phyloP scores from a whole-genome alignment of 2,888 invertebrate genomes.

The Trachelus stipa region DNA sequence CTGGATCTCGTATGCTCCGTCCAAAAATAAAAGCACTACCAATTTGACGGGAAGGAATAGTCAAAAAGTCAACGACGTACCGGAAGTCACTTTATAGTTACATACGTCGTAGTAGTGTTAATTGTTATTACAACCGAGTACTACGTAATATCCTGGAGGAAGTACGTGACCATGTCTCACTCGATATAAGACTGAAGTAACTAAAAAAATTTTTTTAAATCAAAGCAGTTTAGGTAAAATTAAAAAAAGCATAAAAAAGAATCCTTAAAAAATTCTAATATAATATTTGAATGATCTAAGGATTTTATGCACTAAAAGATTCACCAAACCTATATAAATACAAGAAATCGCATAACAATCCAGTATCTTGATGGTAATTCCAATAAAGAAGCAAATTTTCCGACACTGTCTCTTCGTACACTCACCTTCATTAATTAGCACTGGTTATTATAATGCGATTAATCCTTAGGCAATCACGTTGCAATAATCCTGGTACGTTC shows the following conservation, averaged over 20 bases:
- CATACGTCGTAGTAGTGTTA: not conserved
- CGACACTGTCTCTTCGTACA: not conserved
- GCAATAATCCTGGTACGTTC: not conserved
- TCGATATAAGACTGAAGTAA: not conserved
- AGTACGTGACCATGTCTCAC: not conserved
- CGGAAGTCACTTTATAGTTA: conserved; percentile 14
- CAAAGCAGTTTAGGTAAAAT: not conserved
- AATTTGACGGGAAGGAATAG: conserved; percentile 61
- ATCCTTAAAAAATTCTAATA: not conserved
- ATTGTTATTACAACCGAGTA: conserved; percentile 3
- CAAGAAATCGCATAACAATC: not conserved
- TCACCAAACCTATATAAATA: not conserved
- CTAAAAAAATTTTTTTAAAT: not conserved
- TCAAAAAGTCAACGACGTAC: conserved; percentile 44
- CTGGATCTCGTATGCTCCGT: conserved; percentile 49
- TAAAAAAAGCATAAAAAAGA: conserved; percentile 2
- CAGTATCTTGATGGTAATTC: not conserved
- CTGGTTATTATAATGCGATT: not conserved
- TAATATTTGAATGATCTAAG: not conserved
- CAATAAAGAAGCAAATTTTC: not conserved
- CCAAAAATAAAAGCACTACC: conserved; percentile 57
- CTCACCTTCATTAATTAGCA: not conserved
- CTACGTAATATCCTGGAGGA: not conserved
- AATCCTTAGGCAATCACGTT: not conserved
- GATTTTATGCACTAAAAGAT: not conserved